A percentile compares a stretch with the other conserved stretches of the same genome.
Evolutionary conservation across 2,797 vertebrate species (phyloP).

Genomic region (Clamator glandarius): DNA sequence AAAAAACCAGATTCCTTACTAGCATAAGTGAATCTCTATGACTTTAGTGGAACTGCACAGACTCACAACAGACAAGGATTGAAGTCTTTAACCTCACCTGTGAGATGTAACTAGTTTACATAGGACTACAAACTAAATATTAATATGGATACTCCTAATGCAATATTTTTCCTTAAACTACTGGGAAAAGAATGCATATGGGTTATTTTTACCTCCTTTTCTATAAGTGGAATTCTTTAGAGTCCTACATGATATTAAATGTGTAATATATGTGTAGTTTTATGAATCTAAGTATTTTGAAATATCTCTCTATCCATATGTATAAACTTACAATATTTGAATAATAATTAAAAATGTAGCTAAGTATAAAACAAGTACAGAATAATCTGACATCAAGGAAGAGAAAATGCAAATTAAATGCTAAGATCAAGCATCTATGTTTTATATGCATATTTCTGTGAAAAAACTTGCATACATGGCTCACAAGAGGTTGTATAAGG

Average conservation of each 20-base stretch:
- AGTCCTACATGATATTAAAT: not conserved
- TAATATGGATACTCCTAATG: not conserved
- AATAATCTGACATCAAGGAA: not conserved
- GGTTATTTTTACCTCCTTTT: not conserved
- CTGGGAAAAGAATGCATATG: not conserved
- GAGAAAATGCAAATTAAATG: not conserved
- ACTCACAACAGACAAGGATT: not conserved
- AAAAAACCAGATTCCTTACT: not conserved
- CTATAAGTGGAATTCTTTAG: not conserved
- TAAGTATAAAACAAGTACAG: not conserved
- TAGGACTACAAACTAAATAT: not conserved
- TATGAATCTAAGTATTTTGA: not conserved
- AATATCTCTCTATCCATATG: not conserved
- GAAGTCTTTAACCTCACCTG: not conserved
- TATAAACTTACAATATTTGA: not conserved
- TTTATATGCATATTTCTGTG: not conserved
- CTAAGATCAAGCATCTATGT: not conserved
- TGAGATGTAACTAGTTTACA: not conserved
- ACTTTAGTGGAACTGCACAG: not conserved
- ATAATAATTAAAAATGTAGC: not conserved
- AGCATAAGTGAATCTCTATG: not conserved
- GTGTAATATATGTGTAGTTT: not conserved
- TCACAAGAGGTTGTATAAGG: not conserved
- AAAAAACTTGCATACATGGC: not conserved
- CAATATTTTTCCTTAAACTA: not conserved